Base-by-base conservation (phyloP, 2,888 invertebrate genomes). In the Drosophila hamatofila region DNA sequence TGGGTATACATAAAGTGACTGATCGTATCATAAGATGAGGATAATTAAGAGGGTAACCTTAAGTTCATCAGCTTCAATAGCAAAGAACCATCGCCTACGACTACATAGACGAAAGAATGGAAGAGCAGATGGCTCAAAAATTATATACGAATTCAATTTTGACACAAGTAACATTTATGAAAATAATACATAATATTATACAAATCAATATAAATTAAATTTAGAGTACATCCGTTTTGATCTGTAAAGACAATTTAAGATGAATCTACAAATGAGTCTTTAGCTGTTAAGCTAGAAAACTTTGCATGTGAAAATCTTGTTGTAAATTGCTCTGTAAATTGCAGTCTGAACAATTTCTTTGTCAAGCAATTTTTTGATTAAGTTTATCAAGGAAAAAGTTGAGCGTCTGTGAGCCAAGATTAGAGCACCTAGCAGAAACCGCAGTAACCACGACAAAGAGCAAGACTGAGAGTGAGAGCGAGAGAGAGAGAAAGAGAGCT, bases 381-480 rank as follows among this genome's bases (percentile, higher is more conserved):
- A 16, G 41, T 44, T 42, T 18, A 33, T 5, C 7, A 49, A 23
- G 23, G 9, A n/a, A 41, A 52, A 66, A 44, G 63, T 69, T 75
- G 52, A 67, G 72, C 41, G 49, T 37, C 41, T 66, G 51, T 75
- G 58, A 79, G 70, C 80, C 74, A 61, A 27, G 81, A 84, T 84
- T 84, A 84, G 73, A 79, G 82, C 78, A 84, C 84, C 82, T 84
- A 61, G 21, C 23, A 25, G 18, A 57, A 59, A 59, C 52, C 72
- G 61, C 58, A 67, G 33, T 78, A 46, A 11, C 51, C 67, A 49
- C 42, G 49, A 63, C 35, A 64, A 35, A 54, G 41, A 1, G 1
- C 5, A 6, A 5, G 21, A 11, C n/a, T 12, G 3, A 7, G 16
- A 11, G 9, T 4, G 14, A 14, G 21, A 2, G n/a, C 1, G 35